Base-by-base conservation (phyloP, 2,113 vertebrate species). In the Beaufortia kweichowensis region DNA sequence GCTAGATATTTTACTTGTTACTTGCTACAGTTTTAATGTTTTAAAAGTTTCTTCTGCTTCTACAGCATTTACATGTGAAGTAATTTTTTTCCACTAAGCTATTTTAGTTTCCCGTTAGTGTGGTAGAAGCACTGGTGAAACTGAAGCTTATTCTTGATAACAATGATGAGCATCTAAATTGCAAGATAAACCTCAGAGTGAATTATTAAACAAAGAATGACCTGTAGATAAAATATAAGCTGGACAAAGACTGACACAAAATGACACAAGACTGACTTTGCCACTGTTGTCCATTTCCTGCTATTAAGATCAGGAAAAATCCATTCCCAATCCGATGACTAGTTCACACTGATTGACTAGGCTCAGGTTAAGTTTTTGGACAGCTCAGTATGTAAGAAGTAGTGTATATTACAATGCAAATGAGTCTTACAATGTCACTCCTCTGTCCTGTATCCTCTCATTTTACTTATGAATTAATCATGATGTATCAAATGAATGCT, bases 391-490 rank as follows among this genome's bases (percentile, higher is more conserved):
- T 82, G 63, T 75, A 48, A 31, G 6, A 14, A 77, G 78, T 79
- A 21, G 81, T 77, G 66, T 85, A 77, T 57, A 23, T 89, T 87
- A 81, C 88, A 76, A 57, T 75, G 76, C 66, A 80, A 82, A 88
- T 84, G 65, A 85, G 77, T 56, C 75, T 82, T 48, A 72, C 69
- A 61, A 65, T 70, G 61, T 50, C 67, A 41, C 70, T 35, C 24
- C 0, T 9, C 63, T 63, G 66, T 48, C 39, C 50, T 21, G 57
- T 66, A 60, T 50, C 75, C 35, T 76, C 64, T 70, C 57, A 82
- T 69, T 83, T 88, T 82, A 85, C 88, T 72, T 61, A 77, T 90
- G 15, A 84, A 88, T 86, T 81, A 87, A 87, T 85, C 69, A 88
- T 67, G 12, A 39, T 71, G 8, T 63, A 43, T 82, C 53, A 33